Conservation (phyloP, 2,797 vertebrate species). For the Helostoma temminkii region DNA sequence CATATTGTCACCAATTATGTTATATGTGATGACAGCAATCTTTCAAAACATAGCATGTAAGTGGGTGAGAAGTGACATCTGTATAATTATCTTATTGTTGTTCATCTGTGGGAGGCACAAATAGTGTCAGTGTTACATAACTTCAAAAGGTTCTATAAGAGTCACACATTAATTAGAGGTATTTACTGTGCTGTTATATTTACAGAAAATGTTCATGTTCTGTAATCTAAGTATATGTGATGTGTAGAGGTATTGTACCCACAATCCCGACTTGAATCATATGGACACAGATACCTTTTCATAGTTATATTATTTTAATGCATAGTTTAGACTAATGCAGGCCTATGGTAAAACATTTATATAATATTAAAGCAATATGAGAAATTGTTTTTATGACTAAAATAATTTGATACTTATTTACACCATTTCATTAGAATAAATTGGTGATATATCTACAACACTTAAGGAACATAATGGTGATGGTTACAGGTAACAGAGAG, state of each 20-base stretch:
- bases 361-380: too few species aligned
- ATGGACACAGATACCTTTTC: too few species aligned
- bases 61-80: slow-evolving; percentile 67
- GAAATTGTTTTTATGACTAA: too few species aligned
- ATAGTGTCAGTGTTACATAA: slow-evolving; percentile 45
- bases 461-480: too few species aligned
- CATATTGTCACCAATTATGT: slow-evolving; percentile 62
- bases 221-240: slow-evolving; percentile 23
- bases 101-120: slow-evolving; percentile 53
- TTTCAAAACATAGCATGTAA: slow-evolving; percentile 55
- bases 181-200: slow-evolving; percentile 30
- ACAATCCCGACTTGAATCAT: too few species aligned
- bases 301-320: too few species aligned
- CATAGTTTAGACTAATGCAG: too few species aligned
- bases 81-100: slow-evolving; percentile 71
- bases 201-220: slow-evolving; percentile 31
- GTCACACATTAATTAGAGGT: slow-evolving; percentile 43
- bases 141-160: slow-evolving; percentile 27
- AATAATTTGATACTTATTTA: too few species aligned
- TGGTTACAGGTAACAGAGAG: too few species aligned
- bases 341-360: too few species aligned
- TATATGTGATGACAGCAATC: slow-evolving; percentile 63
- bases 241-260: not conserved
- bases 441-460: too few species aligned
- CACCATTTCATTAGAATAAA: too few species aligned